Conservation (phyloP, 2,888 invertebrate genomes). For the Diplazon laetatorius region DNA sequence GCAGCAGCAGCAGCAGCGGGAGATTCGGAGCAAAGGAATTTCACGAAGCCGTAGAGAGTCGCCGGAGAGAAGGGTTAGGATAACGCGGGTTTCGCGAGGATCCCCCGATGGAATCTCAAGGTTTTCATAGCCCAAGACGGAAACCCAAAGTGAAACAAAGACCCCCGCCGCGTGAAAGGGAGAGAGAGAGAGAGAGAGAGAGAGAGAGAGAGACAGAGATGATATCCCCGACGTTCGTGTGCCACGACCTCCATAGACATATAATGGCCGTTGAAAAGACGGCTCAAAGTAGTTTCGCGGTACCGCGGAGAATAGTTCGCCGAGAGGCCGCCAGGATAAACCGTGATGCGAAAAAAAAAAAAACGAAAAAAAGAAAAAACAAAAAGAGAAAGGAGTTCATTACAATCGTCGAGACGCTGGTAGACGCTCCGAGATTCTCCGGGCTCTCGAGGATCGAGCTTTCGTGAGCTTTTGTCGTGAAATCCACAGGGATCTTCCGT, state of each 20-base stretch:
- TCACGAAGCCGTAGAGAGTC: conserved; percentile 34
- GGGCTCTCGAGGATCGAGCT: background rate
- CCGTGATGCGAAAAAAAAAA: conserved; percentile 47
- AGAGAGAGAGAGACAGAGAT: conserved; percentile 19
- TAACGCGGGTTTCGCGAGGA: conserved; percentile 11
- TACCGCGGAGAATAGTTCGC: conserved; percentile 65
- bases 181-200: conserved; percentile 24
- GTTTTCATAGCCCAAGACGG: conserved; percentile 52
- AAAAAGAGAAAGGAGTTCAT: too few species aligned
- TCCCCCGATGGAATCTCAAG: conserved; percentile 45
- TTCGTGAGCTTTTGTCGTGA: conserved; percentile 56
- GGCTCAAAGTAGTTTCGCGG: conserved; percentile 64
- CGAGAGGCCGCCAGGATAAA: conserved; percentile 34
- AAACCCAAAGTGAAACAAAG: conserved; percentile 39
- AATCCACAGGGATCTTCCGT: conserved; percentile 23
- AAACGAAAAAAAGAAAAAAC: too few species aligned
- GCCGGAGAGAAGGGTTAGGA: too few species aligned
- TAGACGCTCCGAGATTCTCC: too few species aligned
- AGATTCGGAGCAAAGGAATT: conserved; percentile 50
- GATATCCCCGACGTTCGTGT: too few species aligned
- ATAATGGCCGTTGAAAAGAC: conserved; percentile 37
- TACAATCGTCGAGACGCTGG: conserved; percentile 63
- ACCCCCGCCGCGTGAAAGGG: too few species aligned
- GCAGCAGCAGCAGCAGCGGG: conserved; percentile 21
- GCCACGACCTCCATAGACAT: background rate